phyloP scores from a whole-genome alignment of 1,140 invertebrate species.

The Tetragnatha versicolor region DNA sequence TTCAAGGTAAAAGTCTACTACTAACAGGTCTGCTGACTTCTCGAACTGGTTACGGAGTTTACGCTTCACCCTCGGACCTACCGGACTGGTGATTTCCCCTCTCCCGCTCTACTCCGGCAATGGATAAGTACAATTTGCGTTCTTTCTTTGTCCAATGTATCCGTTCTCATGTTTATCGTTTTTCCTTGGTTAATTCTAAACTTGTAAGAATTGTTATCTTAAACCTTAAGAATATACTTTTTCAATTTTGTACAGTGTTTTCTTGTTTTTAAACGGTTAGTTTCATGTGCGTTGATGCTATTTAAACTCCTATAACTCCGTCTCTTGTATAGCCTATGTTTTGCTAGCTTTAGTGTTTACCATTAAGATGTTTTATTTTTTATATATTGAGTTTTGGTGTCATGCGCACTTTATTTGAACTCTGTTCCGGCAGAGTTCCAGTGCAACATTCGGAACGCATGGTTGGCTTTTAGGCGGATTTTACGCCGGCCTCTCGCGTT shows the following conservation, averaged over 20 bases:
- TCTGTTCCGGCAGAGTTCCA: background rate
- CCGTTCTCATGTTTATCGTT: too few relatives aligned
- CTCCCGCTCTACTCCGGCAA: background rate
- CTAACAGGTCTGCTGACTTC: background rate
- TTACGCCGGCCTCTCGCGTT: too few relatives aligned
- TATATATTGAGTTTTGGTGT: background rate
- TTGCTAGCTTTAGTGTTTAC: too few relatives aligned
- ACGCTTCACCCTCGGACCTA: background rate
- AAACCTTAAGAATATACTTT: too few relatives aligned
- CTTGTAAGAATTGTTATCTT: too few relatives aligned
- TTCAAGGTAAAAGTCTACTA: conserved; percentile 12
- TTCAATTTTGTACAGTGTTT: too few relatives aligned
- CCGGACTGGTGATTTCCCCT: background rate
- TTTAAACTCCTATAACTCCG: too few relatives aligned
- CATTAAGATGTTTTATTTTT: background rate
- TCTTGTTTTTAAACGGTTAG: too few relatives aligned
- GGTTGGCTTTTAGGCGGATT: background rate
- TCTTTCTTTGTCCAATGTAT: background rate
- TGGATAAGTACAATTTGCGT: background rate
- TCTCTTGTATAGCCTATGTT: too few relatives aligned
- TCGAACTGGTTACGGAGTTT: background rate
- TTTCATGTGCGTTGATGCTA: too few relatives aligned
- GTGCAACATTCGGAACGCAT: background rate
- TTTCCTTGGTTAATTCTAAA: too few relatives aligned
- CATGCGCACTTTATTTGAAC: background rate